Percentiles rank a stretch among this genome's conserved stretches.
Conservation (phyloP, 1,140 invertebrate species). For the Bombus vancouverensis region DNA sequence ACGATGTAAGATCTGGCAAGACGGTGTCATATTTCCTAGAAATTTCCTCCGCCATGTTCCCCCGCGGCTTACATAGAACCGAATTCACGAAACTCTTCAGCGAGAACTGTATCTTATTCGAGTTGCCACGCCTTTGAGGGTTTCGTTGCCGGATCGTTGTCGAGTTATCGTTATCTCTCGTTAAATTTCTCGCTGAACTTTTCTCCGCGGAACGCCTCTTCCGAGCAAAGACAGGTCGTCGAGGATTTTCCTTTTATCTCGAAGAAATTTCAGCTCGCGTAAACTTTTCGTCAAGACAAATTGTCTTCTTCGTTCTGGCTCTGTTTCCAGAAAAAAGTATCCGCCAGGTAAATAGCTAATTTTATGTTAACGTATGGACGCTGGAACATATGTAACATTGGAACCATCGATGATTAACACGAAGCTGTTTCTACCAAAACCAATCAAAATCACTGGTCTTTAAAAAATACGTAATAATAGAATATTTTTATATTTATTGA, state of each 20-base stretch:
- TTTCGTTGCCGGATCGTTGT: background rate
- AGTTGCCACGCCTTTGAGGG: background rate
- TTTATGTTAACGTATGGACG: no score
- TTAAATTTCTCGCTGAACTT: conserved; percentile 7
- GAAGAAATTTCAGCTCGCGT: background rate
- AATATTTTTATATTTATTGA: no score
- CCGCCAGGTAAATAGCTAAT: no score
- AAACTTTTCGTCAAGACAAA: background rate
- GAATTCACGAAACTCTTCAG: background rate
- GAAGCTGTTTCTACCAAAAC: no score
- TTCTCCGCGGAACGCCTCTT: no score
- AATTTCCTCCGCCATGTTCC: background rate
- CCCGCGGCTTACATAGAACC: background rate
- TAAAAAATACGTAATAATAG: no score
- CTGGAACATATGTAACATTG: no score
- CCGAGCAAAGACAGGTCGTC: no score
- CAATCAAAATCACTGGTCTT: no score
- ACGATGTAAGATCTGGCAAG: background rate
- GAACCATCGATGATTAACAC: no score
- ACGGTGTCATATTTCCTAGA: background rate
- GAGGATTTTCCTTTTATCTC: background rate
- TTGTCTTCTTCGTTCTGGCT: background rate
- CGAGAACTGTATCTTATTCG: background rate
- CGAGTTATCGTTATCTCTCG: conserved; percentile 2
- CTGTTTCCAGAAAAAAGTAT: background rate